These are phyloP conservation scores for Stomatorhinus walkeri DNA, from an alignment of 2,797 vertebrate genomes.

Conservation along the genomic window DNA sequence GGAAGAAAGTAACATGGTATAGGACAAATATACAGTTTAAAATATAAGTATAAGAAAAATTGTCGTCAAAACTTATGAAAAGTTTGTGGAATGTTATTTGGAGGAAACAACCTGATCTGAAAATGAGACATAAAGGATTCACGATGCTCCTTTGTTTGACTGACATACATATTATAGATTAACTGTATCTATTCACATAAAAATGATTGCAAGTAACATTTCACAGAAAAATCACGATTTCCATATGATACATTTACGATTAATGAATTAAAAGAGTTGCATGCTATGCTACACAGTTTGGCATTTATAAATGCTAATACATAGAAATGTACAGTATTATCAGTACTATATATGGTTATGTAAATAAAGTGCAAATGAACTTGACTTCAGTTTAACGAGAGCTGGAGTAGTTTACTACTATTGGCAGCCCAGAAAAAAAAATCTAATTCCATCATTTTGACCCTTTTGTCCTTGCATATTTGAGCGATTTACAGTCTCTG, in stretches of 20 bases:
- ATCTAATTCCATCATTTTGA: constrained; percentile 7
- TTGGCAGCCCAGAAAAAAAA: background rate
- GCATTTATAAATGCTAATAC: background rate
- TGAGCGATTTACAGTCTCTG: constrained; percentile 27
- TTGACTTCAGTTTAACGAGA: background rate
- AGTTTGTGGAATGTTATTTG: background rate
- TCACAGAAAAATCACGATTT: background rate
- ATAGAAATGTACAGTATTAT: background rate
- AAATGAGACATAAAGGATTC: background rate
- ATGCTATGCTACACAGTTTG: background rate
- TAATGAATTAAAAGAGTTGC: background rate
- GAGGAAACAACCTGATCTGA: background rate
- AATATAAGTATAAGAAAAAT: background rate
- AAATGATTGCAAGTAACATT: background rate
- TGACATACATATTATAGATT: background rate
- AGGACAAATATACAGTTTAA: background rate
- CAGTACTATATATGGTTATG: background rate
- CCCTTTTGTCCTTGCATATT: constrained; percentile 20
- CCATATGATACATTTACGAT: background rate
- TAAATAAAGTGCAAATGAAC: background rate
- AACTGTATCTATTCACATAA: background rate
- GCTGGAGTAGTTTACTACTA: background rate
- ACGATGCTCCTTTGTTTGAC: background rate
- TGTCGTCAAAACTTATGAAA: background rate
- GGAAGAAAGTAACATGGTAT: background rate